phyloP scores from a whole-genome alignment of 1,140 invertebrate species.

The Apis dorsata region DNA sequence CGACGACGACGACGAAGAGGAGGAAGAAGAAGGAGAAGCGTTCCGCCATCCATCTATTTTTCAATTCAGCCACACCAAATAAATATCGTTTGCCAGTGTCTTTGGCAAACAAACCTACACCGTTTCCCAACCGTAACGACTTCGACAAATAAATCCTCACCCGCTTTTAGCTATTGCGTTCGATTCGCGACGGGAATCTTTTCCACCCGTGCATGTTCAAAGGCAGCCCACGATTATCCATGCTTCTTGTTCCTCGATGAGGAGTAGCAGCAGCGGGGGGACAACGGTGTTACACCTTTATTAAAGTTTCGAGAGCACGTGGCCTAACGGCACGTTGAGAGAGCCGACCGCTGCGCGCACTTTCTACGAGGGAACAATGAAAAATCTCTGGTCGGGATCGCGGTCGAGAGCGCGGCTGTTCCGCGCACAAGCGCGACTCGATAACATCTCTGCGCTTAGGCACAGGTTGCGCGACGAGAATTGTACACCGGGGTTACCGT shows the following conservation, averaged over 20 bases:
- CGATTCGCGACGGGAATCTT: neutral
- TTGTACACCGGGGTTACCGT: conserved; percentile 50
- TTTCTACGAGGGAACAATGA: conserved; percentile 53
- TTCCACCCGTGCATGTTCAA: neutral
- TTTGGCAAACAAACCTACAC: too few relatives aligned
- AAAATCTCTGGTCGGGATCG: conserved; percentile 20
- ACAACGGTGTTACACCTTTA: conserved; percentile 11
- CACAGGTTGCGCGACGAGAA: conserved; percentile 17
- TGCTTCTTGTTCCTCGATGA: neutral
- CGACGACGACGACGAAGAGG: too few relatives aligned
- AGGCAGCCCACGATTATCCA: neutral
- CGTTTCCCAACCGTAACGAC: too few relatives aligned
- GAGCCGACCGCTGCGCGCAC: conserved; percentile 20
- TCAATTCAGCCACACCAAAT: too few relatives aligned
- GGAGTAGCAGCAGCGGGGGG: neutral
- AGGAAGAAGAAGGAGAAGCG: too few relatives aligned
- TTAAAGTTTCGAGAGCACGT: conserved; percentile 25
- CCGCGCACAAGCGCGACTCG: neutral
- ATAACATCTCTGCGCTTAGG: conserved; percentile 34
- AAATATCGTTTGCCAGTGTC: too few relatives aligned
- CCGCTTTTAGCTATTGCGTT: neutral
- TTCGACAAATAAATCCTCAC: too few relatives aligned
- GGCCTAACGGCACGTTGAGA: conserved; percentile 16
- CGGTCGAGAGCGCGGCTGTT: neutral
- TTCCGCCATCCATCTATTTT: too few relatives aligned